Base-by-base conservation (phyloP, 53 echinoderm and acorn worm genomes). In the Apostichopus leukothele region DNA sequence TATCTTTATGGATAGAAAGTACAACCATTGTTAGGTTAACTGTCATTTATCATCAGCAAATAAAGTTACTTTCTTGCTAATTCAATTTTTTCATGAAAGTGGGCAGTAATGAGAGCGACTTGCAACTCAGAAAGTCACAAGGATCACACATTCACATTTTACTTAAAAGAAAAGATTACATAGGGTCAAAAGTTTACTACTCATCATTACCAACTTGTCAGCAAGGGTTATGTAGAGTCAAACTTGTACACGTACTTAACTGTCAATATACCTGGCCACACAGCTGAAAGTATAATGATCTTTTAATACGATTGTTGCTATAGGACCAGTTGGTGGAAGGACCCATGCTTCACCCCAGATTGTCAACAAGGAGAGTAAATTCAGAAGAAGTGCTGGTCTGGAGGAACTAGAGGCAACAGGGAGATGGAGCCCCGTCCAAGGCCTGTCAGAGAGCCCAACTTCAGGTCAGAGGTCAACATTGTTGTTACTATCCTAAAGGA, bases 301-400 rank as follows among this genome's bases (percentile, higher is more conserved):
- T 39, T 39, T 39, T 39, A 39, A 39, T 39, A 3, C 25, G 22
- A 9, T 75, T 7, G 18, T 39, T 79, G 51, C 50, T 80, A 52
- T 12, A 96, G 96, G 98, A 51, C 90, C 90, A 39, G 94, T 97
- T 50, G 94, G 99, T 53, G 91, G 94, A 66, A 91, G 99, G 78
- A 97, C 99, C 16, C 99, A 98, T 88, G 94, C 94, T 14, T 94
- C 99, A 27, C 92, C 96, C 73, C 96, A 96, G 90, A 95, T 98
- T 22, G 98, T 98, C 66, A 98, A 98, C 91, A 96, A 96, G 84
- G 98, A 98, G 88, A 96, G 96, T 83, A 79, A 96, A n/a, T 98
- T 98, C 89, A 93, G 96, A 75, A 98, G 92, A 87, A 98, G 98
- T 88, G 96, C 98, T 75, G 98, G 98, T 39, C 89, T 98, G 80